phyloP scores from a whole-genome alignment of 2,113 vertebrate genomes.

The Triplophysa dalaica region DNA sequence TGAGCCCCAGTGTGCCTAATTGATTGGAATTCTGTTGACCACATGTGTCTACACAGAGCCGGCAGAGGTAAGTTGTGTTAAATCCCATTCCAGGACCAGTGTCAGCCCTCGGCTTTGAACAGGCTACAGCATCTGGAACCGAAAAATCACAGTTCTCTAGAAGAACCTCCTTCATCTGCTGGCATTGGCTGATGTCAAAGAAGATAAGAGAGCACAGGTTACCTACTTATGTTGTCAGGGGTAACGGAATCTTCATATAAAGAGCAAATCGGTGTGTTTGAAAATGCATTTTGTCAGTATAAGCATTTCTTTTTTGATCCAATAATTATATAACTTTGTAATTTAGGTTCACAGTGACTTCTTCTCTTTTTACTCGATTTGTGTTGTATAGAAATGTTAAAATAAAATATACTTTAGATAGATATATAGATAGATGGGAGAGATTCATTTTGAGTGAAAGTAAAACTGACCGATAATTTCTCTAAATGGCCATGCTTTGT shows the following conservation, averaged over 20 bases:
- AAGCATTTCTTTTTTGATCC: no score
- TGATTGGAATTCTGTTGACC: conserved; percentile 64
- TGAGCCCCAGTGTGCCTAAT: conserved; percentile 63
- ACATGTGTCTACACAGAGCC: conserved; percentile 49
- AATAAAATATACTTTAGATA: neutral
- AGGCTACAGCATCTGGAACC: conserved; percentile 12
- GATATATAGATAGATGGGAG: no score
- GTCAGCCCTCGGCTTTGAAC: conserved; percentile 39
- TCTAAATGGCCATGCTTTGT: no score
- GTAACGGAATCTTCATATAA: neutral
- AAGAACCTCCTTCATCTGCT: neutral
- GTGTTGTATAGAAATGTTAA: neutral
- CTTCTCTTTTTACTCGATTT: no score
- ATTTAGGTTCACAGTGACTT: neutral
- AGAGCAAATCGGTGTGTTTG: neutral
- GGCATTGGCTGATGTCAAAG: conserved; percentile 5
- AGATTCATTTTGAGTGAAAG: no score
- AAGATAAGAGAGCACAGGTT: neutral
- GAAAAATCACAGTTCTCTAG: neutral
- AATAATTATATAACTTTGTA: no score
- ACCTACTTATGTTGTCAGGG: neutral
- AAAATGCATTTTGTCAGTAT: no score
- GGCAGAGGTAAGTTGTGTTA: conserved; percentile 46
- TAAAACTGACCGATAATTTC: no score
- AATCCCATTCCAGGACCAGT: conserved; percentile 43